Base-by-base conservation (phyloP, 92 coral and sea anemone species). In the Phenganax stokvisi region DNA sequence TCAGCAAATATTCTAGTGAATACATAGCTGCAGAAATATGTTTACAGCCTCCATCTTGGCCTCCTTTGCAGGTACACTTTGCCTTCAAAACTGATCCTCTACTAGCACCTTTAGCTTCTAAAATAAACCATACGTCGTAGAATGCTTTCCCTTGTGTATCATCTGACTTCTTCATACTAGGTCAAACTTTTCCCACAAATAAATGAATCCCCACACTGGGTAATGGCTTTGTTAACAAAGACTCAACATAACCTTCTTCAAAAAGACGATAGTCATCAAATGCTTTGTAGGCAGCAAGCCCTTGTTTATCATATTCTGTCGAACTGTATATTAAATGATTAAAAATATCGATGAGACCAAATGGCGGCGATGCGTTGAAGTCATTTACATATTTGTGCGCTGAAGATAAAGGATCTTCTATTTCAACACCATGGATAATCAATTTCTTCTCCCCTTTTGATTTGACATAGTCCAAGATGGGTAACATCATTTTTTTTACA, bases 1-100 rank as follows among this genome's bases (percentile, higher is more conserved):
- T 76, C 53, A 85, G 80, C 12, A 87, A 71, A 51, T 79, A 60
- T 54, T 75, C 84, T 16, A 89, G 83, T 12, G 85, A 85, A 80
- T 83, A 84, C 59, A 86, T 69, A 54, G 85, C 85, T n/a, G 92
- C 92, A 6, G 92, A 89, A 55, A 89, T 51, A 20, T 89, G 92
- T 71, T 89, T 86, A 70, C 89, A 89, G 59, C 87, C 80, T 13
- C 89, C 91, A 85, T 88, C 87, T 63, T 84, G 30, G 44, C 91
- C 89, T 28, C 89, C 89, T 70, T 89, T 84, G 28, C 89, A 86
- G 11, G 86, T 76, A 54, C 91, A 89, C 56, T 20, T 28, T 12
- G 76, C 76, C 13, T 71, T 71, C 54, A 71, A 71, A 28, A 71
- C 70, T 13, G 70, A 13, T 3, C 70, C 70, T 25, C 70, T 64